These are phyloP conservation scores for Felis chaus DNA, from an alignment of 2,113 vertebrate species.

Conservation along the genomic window DNA sequence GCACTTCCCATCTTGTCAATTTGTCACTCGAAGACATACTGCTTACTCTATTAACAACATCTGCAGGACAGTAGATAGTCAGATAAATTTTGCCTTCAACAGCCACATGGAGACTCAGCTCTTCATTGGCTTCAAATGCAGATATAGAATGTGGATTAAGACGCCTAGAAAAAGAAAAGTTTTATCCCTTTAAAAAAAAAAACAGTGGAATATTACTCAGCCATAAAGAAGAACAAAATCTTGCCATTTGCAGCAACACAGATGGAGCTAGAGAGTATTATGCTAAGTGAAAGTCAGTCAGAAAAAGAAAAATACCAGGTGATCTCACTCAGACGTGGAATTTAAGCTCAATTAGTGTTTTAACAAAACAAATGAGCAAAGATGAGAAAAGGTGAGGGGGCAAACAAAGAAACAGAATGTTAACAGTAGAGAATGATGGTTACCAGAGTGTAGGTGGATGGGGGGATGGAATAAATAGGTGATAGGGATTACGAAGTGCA, in stretches of 20 bases:
- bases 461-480: background rate
- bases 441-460: background rate
- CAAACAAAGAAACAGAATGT: background rate
- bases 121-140: constrained; percentile 90
- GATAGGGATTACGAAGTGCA: background rate
- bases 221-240: background rate
- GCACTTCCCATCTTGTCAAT: constrained; percentile 94
- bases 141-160: constrained; percentile 90
- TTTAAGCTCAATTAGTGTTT: background rate
- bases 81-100: constrained; percentile 94
- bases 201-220: background rate
- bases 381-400: background rate
- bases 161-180: constrained; percentile 79
- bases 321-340: background rate
- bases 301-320: background rate
- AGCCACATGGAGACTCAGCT: constrained; percentile 92
- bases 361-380: background rate
- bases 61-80: constrained; percentile 85
- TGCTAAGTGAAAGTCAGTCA: background rate
- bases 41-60: constrained; percentile 81
- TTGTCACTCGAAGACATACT: constrained; percentile 97
- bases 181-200: background rate
- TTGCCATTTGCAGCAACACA: background rate
- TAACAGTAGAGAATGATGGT: background rate
- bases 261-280: background rate